These are phyloP conservation scores for Hapalemur alaotrensis DNA, from an alignment of 2,797 vertebrate species.

Conservation along the genomic window DNA sequence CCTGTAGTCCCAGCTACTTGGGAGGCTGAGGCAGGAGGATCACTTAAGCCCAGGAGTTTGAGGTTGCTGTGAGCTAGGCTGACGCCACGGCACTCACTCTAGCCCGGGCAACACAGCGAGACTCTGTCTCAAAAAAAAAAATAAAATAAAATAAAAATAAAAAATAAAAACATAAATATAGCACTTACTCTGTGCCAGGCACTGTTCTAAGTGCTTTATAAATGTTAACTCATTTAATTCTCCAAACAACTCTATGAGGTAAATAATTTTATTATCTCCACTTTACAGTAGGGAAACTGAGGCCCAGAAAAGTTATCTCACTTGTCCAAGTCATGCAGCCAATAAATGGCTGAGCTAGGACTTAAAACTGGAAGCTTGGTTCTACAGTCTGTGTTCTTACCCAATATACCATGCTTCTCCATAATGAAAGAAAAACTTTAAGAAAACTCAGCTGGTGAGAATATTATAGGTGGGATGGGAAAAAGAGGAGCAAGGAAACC, in stretches of 20 bases:
- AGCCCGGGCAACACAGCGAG: no score
- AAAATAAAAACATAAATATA: constrained; percentile 47
- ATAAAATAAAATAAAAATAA: no score
- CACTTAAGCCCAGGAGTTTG: no score
- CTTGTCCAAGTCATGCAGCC: background rate
- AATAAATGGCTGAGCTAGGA: background rate
- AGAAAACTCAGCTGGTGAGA: background rate
- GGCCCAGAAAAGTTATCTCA: background rate
- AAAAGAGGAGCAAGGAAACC: background rate
- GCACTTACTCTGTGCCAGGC: background rate
- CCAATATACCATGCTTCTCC: background rate
- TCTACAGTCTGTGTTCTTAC: background rate
- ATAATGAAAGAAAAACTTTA: background rate
- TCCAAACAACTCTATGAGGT: background rate
- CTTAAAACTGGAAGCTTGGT: constrained; percentile 1
- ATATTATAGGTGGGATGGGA: background rate
- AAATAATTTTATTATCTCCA: background rate
- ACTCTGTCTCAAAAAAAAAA: no score
- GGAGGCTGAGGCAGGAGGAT: no score
- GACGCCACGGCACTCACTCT: no score
- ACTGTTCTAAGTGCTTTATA: constrained; percentile 8
- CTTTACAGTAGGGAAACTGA: background rate
- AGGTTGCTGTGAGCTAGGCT: no score
- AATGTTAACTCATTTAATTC: constrained; percentile 38
- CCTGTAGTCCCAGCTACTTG: no score